Evolutionary conservation across 2,113 vertebrate genomes (phyloP).

Genomic region (Lamprologus ornatipinnis): DNA sequence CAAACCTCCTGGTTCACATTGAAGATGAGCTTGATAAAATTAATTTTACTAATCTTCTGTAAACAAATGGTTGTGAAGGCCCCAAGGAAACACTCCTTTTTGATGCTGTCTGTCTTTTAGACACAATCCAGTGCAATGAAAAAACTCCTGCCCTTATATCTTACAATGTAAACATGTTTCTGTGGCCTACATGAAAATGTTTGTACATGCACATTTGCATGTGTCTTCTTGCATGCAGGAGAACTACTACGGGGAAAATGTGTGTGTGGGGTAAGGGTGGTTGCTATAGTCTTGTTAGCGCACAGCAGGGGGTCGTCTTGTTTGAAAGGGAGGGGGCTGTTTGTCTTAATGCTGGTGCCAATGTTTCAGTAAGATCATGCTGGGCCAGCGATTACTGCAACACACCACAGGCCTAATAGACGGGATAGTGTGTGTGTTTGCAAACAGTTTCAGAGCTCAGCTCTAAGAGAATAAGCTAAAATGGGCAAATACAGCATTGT

Average conservation of each 20-base stretch:
- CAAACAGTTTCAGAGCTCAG: slow-evolving; percentile 31
- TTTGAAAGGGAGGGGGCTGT: slow-evolving; percentile 62
- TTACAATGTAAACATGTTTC: background rate
- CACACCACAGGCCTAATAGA: slow-evolving; percentile 34
- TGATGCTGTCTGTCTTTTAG: background rate
- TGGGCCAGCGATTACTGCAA: slow-evolving; percentile 75
- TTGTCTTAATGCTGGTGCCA: slow-evolving; percentile 79
- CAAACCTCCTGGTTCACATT: background rate
- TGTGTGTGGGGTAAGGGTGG: slow-evolving; percentile 36
- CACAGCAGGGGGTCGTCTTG: slow-evolving; percentile 75
- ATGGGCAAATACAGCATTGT: slow-evolving; percentile 20
- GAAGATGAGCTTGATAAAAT: background rate
- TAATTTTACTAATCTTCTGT: background rate
- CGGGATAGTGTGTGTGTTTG: background rate
- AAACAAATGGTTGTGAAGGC: background rate
- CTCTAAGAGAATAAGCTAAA: slow-evolving; percentile 33
- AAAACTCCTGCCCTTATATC: background rate
- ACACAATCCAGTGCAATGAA: background rate
- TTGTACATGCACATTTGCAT: background rate
- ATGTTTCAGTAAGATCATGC: slow-evolving; percentile 78
- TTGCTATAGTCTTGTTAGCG: slow-evolving; percentile 73
- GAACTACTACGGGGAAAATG: background rate
- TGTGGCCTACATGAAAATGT: background rate
- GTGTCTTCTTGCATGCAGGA: background rate
- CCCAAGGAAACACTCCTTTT: background rate